Evolutionary conservation across 2,797 vertebrate species (phyloP).

Genomic region (Poeciliopsis gracilis): DNA sequence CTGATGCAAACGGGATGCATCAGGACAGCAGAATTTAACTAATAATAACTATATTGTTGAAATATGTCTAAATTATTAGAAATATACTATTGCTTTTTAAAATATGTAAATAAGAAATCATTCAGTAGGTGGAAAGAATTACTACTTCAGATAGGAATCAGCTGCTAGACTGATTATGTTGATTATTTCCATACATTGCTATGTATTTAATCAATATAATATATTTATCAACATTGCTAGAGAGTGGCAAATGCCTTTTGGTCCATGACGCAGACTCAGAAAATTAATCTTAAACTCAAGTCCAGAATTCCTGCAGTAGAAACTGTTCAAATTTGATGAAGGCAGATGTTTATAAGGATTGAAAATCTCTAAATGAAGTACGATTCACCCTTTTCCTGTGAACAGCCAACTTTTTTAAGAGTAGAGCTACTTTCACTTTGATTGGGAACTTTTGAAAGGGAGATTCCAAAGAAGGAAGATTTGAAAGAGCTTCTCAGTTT

Average conservation of each 20-base stretch:
- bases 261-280: background rate
- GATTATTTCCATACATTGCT: background rate
- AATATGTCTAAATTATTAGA: background rate
- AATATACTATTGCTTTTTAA: background rate
- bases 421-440: background rate
- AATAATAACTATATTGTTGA: background rate
- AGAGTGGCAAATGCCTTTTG: background rate
- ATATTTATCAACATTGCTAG: background rate
- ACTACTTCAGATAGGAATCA: background rate
- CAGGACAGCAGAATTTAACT: background rate
- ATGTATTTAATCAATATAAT: background rate
- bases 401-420: background rate
- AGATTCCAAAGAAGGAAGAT: background rate
- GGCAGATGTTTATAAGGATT: conserved; percentile 18
- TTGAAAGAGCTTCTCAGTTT: no score
- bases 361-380: conserved; percentile 45
- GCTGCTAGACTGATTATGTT: background rate
- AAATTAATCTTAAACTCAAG: conserved; percentile 28
- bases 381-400: conserved; percentile 36
- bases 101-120: background rate
- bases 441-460: background rate
- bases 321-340: conserved; percentile 43
- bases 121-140: background rate
- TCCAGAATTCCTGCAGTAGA: conserved; percentile 24
- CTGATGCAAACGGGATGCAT: background rate